A percentile compares a stretch with the other conserved stretches of the same genome.
These are phyloP conservation scores for Tenthredo mesomela DNA, from an alignment of 2,888 invertebrate genomes.

Conservation along the genomic window DNA sequence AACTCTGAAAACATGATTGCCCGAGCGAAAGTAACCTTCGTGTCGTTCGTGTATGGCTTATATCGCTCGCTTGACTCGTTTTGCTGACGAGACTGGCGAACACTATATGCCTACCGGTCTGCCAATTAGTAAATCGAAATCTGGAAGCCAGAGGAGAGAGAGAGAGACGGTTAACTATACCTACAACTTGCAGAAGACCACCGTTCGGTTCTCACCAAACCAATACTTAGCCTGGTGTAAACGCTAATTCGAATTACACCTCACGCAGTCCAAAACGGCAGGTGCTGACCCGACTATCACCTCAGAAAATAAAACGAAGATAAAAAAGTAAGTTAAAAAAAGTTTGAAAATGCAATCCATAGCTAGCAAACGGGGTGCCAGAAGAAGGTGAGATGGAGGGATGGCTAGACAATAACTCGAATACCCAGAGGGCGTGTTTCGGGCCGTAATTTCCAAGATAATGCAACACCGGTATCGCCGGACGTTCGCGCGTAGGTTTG, in stretches of 20 bases:
- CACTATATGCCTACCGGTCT: background rate
- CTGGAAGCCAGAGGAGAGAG: slow-evolving; percentile 17
- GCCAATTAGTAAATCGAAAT: slow-evolving; percentile 27
- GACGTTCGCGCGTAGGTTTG: slow-evolving; percentile 49
- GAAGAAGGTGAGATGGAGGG: slow-evolving; percentile 9
- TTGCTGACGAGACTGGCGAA: background rate
- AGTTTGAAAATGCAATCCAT: background rate
- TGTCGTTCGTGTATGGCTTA: background rate
- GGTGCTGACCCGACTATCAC: background rate
- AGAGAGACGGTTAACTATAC: slow-evolving; percentile 1
- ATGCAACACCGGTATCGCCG: slow-evolving; percentile 34
- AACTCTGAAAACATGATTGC: slow-evolving; percentile 10
- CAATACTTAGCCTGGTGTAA: slow-evolving; percentile 26
- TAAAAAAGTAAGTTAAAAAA: background rate
- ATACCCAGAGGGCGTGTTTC: slow-evolving; percentile 33
- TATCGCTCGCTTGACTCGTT: slow-evolving; percentile 7
- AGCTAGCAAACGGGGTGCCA: background rate
- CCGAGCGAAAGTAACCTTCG: slow-evolving; percentile 3
- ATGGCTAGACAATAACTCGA: slow-evolving; percentile 46
- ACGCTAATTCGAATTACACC: slow-evolving; percentile 39
- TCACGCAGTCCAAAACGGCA: slow-evolving; percentile 17
- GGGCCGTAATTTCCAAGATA: slow-evolving; percentile 39
- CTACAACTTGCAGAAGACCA: background rate
- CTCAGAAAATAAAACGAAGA: background rate
- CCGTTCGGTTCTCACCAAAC: background rate